Evolutionary conservation across 2,113 vertebrate species (phyloP), one percentile per base, ranked within the genome.

Genomic region (Barbus barbus): DNA sequence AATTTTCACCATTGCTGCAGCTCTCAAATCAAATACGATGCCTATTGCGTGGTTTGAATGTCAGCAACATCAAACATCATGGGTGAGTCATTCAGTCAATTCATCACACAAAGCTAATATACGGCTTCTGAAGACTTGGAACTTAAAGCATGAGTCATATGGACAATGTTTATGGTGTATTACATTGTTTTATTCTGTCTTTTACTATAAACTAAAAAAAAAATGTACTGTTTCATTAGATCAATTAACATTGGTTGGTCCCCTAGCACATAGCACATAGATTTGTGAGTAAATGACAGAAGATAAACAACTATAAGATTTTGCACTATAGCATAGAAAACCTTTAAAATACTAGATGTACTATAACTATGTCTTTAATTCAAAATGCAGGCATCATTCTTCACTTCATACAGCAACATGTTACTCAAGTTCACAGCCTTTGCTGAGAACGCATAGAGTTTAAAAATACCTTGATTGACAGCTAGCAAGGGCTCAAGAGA

Each of bases 381-480:
- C 9, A 38, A 71, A 38, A 71, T 38, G 24, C 6, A 78, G n/a
- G 46, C 58, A 48, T 65, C 9, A 5, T 31, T 46, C 36, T 65
- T 46, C 24, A 46, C 60, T 80, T 48, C 78, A 48, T 41, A 31
- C 13, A 44, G 38, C 58, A 80, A 53, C 24, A 8, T 46, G 24
- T 44, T 33, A 75, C 2, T 78, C 31, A 11, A 60, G 31, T 41
- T 26, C 8, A 44, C n/a, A 20, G 13, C 46, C n/a, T 79, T 36
- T 5, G n/a, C 56, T 44, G 58, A 79, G 38, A 78, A 38, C 1
- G 9, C 24, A 20, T 63, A 63, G 41, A 67, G 41, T 69, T 69
- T 53, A 81, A 81, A 81, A 81, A 69, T 81, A 69, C 12, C 41
- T 12, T 48, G 41, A 81, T 2, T 81, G 78, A 69, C 78, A 69